phyloP scores from a whole-genome alignment of 2,797 vertebrate genomes.

The Coracias cyanogaster region DNA sequence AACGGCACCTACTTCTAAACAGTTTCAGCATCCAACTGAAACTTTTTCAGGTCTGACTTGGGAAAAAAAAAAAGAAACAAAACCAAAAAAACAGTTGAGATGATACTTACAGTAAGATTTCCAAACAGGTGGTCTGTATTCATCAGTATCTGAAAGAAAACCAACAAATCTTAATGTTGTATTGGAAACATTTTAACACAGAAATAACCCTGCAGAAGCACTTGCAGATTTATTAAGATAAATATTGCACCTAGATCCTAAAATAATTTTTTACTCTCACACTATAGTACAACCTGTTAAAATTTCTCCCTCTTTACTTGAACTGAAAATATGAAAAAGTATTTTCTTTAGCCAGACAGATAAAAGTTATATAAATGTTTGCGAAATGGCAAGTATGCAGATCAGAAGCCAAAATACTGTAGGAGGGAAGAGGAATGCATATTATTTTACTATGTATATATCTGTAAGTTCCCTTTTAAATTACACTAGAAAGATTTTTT shows the following conservation, averaged over 20 bases:
- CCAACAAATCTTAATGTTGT: not conserved
- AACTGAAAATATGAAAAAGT: not conserved
- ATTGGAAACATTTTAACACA: not conserved
- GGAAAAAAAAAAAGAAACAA: not conserved
- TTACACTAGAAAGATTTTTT: not conserved
- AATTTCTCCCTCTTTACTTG: not conserved
- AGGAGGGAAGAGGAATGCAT: not conserved
- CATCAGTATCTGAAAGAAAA: constrained; percentile 88
- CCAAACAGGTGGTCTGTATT: constrained; percentile 91
- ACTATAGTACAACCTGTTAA: not conserved
- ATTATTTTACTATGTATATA: not conserved
- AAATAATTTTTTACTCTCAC: not conserved
- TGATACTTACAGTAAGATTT: constrained; percentile 91
- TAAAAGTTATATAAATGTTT: not conserved
- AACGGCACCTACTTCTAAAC: not conserved
- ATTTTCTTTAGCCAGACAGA: not conserved
- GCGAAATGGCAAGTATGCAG: not conserved
- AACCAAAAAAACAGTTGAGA: not conserved
- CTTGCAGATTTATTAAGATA: not conserved
- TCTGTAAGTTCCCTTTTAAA: not conserved
- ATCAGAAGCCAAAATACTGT: not conserved
- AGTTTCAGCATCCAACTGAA: not conserved
- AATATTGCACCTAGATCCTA: not conserved
- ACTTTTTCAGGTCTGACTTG: not conserved
- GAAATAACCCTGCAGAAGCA: not conserved